A percentile compares a stretch with the other conserved stretches of the same genome.
Evolutionary conservation across 2,113 vertebrate species (phyloP).

Genomic region (Bos javanicus): DNA sequence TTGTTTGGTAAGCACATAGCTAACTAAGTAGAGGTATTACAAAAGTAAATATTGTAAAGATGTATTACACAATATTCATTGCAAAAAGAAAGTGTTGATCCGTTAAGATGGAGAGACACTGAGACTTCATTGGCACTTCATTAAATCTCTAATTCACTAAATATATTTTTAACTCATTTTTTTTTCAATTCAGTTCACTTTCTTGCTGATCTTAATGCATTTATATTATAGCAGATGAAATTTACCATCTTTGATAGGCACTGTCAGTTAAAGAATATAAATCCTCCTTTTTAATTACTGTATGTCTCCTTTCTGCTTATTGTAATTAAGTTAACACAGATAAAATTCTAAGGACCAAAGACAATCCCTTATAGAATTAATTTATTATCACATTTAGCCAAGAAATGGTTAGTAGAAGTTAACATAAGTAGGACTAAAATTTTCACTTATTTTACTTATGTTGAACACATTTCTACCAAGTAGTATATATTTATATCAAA

Average conservation of each 20-base stretch:
- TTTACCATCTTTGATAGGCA: not conserved
- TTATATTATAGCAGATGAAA: not conserved
- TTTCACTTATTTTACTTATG: not conserved
- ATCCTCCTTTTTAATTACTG: not conserved
- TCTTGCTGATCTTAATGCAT: not conserved
- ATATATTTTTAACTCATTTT: not conserved
- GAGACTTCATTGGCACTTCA: not conserved
- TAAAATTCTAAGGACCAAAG: not conserved
- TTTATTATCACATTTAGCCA: not conserved
- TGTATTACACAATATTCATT: not conserved
- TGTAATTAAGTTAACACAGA: not conserved
- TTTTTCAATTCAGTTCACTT: not conserved
- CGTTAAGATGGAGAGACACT: not conserved
- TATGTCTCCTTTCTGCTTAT: not conserved
- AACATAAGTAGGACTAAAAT: not conserved
- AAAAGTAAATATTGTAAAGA: not conserved
- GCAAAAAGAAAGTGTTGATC: not conserved
- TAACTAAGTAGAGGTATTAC: not conserved
- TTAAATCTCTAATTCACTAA: not conserved
- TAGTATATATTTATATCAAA: not conserved
- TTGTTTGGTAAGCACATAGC: not conserved
- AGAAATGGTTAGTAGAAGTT: not conserved
- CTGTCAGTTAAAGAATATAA: not conserved
- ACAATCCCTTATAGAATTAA: not conserved
- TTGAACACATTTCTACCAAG: not conserved